These are phyloP conservation scores for Pangasius krempfi DNA, from an alignment of 2,797 vertebrate genomes.

Conservation along the genomic window DNA sequence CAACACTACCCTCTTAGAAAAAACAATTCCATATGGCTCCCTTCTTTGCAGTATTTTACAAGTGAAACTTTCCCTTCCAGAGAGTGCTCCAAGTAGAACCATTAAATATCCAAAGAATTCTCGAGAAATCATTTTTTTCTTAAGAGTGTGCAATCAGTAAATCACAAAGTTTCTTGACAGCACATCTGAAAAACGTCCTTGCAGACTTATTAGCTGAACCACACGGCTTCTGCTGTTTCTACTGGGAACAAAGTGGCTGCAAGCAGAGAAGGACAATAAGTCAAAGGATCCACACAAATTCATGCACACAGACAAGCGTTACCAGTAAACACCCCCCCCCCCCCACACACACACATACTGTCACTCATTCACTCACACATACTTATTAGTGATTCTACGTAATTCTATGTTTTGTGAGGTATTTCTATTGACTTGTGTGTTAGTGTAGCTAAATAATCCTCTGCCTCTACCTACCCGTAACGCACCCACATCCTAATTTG, in stretches of 20 bases:
- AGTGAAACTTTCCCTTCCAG: not conserved
- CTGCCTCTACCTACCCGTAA: not conserved
- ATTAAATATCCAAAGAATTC: not conserved
- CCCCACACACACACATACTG: too few relatives aligned
- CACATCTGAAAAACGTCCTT: conserved; percentile 1
- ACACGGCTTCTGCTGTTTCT: not conserved
- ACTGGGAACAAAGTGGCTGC: conserved; percentile 21
- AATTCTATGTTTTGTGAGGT: not conserved
- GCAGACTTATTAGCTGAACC: conserved; percentile 9
- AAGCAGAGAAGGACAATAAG: conserved; percentile 18
- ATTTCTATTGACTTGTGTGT: not conserved
- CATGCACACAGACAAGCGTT: not conserved
- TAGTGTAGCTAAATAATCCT: not conserved
- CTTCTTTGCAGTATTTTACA: not conserved
- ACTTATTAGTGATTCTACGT: not conserved
- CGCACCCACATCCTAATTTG: not conserved
- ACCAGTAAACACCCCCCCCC: too few relatives aligned
- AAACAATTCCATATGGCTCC: not conserved
- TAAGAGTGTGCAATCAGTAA: not conserved
- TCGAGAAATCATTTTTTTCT: not conserved
- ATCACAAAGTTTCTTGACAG: conserved; percentile 9
- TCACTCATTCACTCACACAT: not conserved
- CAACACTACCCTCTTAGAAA: not conserved
- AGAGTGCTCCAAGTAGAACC: not conserved
- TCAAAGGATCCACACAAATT: conserved; percentile 27